phyloP scores from a whole-genome alignment of 2,888 invertebrate species.

The Hemicrepidius hirtus region DNA sequence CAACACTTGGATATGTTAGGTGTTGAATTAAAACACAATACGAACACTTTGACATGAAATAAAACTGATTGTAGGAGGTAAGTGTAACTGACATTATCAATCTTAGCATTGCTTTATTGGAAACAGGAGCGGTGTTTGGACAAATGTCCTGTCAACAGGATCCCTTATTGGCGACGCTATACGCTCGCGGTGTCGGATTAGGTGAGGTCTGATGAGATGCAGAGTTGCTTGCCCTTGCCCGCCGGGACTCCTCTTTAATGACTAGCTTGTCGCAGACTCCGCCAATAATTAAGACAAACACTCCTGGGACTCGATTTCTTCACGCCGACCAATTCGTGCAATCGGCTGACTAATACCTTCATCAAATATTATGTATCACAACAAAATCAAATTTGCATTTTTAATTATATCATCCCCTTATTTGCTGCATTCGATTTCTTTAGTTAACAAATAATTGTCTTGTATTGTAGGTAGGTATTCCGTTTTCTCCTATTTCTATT shows the following conservation, averaged over 20 bases:
- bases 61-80: slow-evolving; percentile 30
- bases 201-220: slow-evolving; percentile 70
- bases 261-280: slow-evolving; percentile 71
- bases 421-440: too few relatives aligned
- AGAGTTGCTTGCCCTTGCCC: slow-evolving; percentile 67
- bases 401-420: slow-evolving; percentile 14
- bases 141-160: slow-evolving; percentile 71
- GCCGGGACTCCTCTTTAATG: slow-evolving; percentile 71
- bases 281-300: slow-evolving; percentile 73
- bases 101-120: slow-evolving; percentile 61
- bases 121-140: slow-evolving; percentile 63
- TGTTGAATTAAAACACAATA: too few relatives aligned
- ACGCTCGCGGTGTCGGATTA: slow-evolving; percentile 65
- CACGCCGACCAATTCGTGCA: slow-evolving; percentile 52
- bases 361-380: slow-evolving; percentile 51
- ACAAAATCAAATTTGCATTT: slow-evolving; percentile 47
- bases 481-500: too few relatives aligned
- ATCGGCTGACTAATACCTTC: slow-evolving; percentile 55
- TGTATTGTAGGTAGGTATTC: too few relatives aligned
- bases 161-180: slow-evolving; percentile 68
- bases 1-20: too few relatives aligned
- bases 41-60: neutral
- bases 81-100: slow-evolving; percentile 52
- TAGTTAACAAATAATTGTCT: too few relatives aligned
- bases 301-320: slow-evolving; percentile 66